phyloP scores from a whole-genome alignment of 2,888 invertebrate species.

The Oxycera nigricornis region DNA sequence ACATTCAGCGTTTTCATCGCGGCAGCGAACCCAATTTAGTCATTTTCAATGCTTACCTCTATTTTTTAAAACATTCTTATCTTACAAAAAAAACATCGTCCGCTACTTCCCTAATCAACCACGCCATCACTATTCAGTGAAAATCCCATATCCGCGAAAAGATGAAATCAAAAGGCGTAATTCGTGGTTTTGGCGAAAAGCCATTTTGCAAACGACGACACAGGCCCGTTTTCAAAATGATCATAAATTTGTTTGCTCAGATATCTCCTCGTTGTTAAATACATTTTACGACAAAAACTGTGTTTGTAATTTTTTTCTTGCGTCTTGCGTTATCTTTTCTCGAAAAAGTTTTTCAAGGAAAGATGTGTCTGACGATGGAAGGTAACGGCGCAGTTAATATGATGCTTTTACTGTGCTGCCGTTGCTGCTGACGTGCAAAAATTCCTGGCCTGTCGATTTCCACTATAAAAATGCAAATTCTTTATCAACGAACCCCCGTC shows the following conservation, averaged over 20 bases:
- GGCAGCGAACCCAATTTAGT: too few relatives aligned
- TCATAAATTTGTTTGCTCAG: constrained; percentile 25
- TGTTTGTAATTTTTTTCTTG: not conserved
- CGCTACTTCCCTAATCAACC: too few relatives aligned
- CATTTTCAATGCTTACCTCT: too few relatives aligned
- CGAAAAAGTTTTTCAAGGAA: constrained; percentile 9
- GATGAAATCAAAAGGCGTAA: too few relatives aligned
- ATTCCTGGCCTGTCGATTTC: constrained; percentile 38
- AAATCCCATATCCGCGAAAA: too few relatives aligned
- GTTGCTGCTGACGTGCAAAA: constrained; percentile 37
- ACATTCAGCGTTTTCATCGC: too few relatives aligned
- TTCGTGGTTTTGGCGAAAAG: not conserved
- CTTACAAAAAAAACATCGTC: too few relatives aligned
- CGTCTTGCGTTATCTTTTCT: not conserved
- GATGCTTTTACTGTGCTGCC: not conserved
- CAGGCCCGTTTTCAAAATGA: not conserved
- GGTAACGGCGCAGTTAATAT: not conserved
- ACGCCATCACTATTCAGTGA: too few relatives aligned
- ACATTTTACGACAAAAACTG: not conserved
- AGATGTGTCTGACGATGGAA: not conserved
- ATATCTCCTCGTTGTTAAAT: constrained; percentile 33
- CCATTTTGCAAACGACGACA: not conserved
- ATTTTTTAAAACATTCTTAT: too few relatives aligned
- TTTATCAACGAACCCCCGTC: constrained; percentile 35
- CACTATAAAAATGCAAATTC: constrained; percentile 37